Base-by-base conservation (phyloP, 2,888 invertebrate genomes). In the Andricus curvator region DNA sequence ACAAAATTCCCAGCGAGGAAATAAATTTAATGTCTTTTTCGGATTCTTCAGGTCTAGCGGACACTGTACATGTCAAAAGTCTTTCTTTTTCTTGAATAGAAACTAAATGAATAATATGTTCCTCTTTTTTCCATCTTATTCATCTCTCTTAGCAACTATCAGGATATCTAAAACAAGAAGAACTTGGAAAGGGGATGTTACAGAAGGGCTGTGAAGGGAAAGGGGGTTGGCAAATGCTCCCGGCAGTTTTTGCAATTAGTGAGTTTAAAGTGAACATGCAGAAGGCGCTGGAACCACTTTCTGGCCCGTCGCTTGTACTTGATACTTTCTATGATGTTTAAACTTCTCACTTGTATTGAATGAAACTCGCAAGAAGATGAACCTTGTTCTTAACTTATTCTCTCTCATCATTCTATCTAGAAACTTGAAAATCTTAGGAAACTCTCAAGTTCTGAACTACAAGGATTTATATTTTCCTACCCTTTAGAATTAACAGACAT, bases 161-260 rank as follows among this genome's bases (percentile, higher is more conserved):
- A 70, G 70, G 51, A 51, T 68, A 44, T 25, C 25, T 25, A 20
- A n/a, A 48, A 68, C 25, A 20, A 51, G n/a, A 51, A 70, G 51
- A 70, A 51, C 56, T 33, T 76, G 33, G 15, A 76, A 56, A 5
- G 33, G 22, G 37, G 17, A 44, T 64, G 29, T 44, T 64, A 77
- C 25, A 64, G 65, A 48, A 76, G 81, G 77, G 82, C 44, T 74
- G 33, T 33, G 33, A 56, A 56, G 51, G n/a, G 29, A 44, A 51
- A 65, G 22, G 66, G 41, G 62, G 41, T 48, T 62, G 84, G 78
- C 78, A 77, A 79, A 33, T 37, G 84, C 84, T 80, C 51, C 83
- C 62, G 83, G 86, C 84, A 87, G 85, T 88, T 88, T 88, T 88
- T 85, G 86, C 86, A 88, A 88, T 88, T 88, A 88, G 84, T 83